These are phyloP conservation scores for Trichoplusia ni DNA, from an alignment of 1,140 invertebrate genomes.

Conservation along the genomic window DNA sequence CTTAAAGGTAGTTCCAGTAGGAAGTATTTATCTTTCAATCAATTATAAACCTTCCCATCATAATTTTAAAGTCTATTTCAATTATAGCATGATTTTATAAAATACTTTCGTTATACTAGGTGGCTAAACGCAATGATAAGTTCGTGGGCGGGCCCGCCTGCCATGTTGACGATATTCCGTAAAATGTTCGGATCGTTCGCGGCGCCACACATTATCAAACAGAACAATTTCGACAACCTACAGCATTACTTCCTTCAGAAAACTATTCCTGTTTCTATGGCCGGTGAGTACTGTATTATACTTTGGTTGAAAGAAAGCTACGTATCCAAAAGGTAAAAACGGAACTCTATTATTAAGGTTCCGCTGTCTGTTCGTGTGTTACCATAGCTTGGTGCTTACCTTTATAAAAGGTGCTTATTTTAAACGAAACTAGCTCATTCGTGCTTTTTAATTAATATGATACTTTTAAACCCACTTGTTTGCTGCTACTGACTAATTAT, in stretches of 20 bases:
- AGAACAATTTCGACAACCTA: conserved; percentile 98
- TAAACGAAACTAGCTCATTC: too few species aligned
- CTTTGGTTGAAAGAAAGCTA: too few species aligned
- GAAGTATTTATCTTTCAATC: not conserved
- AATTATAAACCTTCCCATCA: too few species aligned
- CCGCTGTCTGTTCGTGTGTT: too few species aligned
- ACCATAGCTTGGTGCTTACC: too few species aligned
- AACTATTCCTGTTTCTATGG: conserved; percentile 95
- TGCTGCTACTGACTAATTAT: not conserved
- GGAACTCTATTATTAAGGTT: not conserved
- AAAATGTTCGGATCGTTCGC: conserved; percentile 98
- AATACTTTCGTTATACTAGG: conserved; percentile 80
- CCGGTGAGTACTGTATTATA: conserved; percentile 75
- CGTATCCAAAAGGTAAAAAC: too few species aligned
- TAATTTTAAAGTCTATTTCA: too few species aligned
- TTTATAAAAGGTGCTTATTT: too few species aligned
- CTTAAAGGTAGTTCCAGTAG: not conserved
- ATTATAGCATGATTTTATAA: too few species aligned
- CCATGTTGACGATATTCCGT: conserved; percentile 96
- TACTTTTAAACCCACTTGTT: too few species aligned
- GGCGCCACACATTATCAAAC: conserved; percentile 94
- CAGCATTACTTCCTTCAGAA: conserved; percentile 99
- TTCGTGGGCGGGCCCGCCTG: conserved; percentile 96
- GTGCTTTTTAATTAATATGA: too few species aligned
- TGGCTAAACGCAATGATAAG: conserved; percentile 98